Evolutionary conservation across 2,888 invertebrate genomes (phyloP), one percentile per base, ranked within the genome.

Genomic region (Himalopsyche kuldschensis): DNA sequence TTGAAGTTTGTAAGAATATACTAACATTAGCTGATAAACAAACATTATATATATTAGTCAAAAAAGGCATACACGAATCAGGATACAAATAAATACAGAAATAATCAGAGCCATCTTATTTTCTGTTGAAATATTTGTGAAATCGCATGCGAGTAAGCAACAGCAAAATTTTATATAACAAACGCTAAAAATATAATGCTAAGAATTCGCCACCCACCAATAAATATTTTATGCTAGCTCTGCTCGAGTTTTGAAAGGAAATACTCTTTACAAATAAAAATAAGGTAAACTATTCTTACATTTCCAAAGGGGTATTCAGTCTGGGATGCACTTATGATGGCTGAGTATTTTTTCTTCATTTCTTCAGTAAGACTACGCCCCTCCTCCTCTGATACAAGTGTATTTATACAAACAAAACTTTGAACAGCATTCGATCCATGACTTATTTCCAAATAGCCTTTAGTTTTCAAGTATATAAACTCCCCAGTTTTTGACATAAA

Each of bases 361-460:
- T 94, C 93, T 78, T 91, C 90, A 2, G 94, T 92, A 27, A 94
- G 90, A 46, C 90, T 89, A 81, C 91, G 90, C 30, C 95, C 95
- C 88, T 95, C 95, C 77, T 93, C 92, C 85, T 94, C 93, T 82
- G 92, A 92, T 27, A 95, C 92, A 83, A 94, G 89, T 0, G 94
- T 94, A 88, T 96, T 96, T 84, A 95, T 92, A 88, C 96, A 96
- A 75, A 95, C 93, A 87, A 96, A 95, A 47, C 95, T 95, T 87
- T 93, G 94, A n/a, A 95, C 94, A 69, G 92, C 92, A 85, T 94
- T 94, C 15, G 93, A 93, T 78, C 90, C 90, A 87, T 93, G 93
- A 87, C 95, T 94, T 83, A 94, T 93, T 89, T 96, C 95, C 82
- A 96, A 90, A 88, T 93, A 95, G 5, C 96, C 96, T 86, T 93